These are phyloP conservation scores for Tuberolachnus salignus DNA, from an alignment of 2,888 invertebrate genomes.

Conservation along the genomic window DNA sequence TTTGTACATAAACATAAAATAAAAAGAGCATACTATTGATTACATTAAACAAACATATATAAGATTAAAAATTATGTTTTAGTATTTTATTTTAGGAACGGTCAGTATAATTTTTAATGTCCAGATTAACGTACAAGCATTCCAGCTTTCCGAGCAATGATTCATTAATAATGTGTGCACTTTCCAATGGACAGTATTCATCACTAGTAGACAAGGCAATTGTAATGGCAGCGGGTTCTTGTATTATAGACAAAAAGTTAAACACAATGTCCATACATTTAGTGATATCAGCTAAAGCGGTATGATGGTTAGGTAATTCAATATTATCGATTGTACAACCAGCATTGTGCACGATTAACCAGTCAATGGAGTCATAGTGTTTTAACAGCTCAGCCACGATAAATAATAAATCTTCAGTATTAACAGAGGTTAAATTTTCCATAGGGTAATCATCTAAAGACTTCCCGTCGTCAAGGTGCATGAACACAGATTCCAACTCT, in stretches of 20 bases:
- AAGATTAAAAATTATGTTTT: constrained; percentile 9
- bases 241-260: constrained; percentile 68
- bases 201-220: constrained; percentile 85
- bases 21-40: constrained; percentile 6
- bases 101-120: constrained; percentile 44
- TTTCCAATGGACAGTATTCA: constrained; percentile 84
- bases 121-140: constrained; percentile 39
- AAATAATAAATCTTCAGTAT: constrained; percentile 59
- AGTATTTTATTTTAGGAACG: constrained; percentile 28
- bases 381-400: constrained; percentile 66
- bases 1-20: constrained; percentile 1
- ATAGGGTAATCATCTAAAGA: constrained; percentile 52
- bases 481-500: constrained; percentile 72
- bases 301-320: constrained; percentile 82
- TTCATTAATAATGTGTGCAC: constrained; percentile 69
- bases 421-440: constrained; percentile 45
- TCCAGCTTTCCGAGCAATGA: constrained; percentile 40
- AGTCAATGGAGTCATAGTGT: constrained; percentile 73
- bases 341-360: constrained; percentile 81
- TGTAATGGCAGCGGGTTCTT: constrained; percentile 72
- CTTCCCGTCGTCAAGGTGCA: constrained; percentile 64
- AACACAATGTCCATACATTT: constrained; percentile 69
- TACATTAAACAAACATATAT: constrained; percentile 21
- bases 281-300: constrained; percentile 69
- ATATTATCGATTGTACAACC: constrained; percentile 88